These are phyloP conservation scores for Anabas testudineus DNA, from an alignment of 2,797 vertebrate genomes.

Conservation along the genomic window DNA sequence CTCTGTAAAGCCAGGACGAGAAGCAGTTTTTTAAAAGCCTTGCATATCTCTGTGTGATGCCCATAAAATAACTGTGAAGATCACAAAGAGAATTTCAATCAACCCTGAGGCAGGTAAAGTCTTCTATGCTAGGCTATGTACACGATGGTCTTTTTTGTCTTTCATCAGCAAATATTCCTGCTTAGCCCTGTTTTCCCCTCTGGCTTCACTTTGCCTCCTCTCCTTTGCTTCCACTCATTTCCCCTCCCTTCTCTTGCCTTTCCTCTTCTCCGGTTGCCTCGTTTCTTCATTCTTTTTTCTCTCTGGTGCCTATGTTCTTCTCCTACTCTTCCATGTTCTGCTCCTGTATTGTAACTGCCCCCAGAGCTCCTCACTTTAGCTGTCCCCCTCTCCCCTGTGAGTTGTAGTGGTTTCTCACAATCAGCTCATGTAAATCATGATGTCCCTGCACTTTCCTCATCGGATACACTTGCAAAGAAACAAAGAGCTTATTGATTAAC, in stretches of 20 bases:
- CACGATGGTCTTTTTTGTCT: conserved; percentile 64
- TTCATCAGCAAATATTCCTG: conserved; percentile 75
- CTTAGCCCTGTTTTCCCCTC: conserved; percentile 55
- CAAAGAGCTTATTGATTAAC: conserved; percentile 75
- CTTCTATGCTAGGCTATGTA: conserved; percentile 44
- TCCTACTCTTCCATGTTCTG: not conserved
- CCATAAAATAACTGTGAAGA: conserved; percentile 58
- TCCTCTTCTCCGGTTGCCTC: conserved; percentile 25
- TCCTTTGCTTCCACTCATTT: conserved; percentile 39
- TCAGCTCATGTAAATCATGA: conserved; percentile 69
- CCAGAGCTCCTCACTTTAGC: conserved; percentile 2
- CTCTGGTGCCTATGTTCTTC: not conserved
- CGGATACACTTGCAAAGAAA: conserved; percentile 62
- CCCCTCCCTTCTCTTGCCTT: conserved; percentile 13
- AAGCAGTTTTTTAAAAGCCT: conserved; percentile 38
- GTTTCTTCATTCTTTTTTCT: conserved; percentile 4
- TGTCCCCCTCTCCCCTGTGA: conserved; percentile 31
- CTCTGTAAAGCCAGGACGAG: conserved; percentile 7
- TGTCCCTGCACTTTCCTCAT: conserved; percentile 70
- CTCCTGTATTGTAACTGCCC: conserved; percentile 1
- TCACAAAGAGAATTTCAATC: conserved; percentile 72
- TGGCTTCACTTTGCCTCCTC: conserved; percentile 47
- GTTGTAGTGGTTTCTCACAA: conserved; percentile 49
- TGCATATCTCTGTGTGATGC: conserved; percentile 39
- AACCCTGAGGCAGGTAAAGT: conserved; percentile 65